phyloP scores from a whole-genome alignment of 2,888 invertebrate species.

The Diogma glabrata region DNA sequence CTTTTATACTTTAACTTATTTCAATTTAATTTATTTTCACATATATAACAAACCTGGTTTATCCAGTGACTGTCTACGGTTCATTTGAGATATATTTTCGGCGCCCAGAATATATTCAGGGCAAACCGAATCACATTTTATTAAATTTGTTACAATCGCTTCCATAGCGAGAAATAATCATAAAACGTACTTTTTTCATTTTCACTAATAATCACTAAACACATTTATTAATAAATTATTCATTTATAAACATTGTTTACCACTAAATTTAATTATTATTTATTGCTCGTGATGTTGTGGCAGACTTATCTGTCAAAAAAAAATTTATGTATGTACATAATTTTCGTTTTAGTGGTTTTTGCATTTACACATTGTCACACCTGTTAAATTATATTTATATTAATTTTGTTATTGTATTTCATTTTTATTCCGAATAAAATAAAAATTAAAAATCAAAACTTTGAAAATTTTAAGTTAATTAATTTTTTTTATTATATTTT shows the following conservation, averaged over 20 bases:
- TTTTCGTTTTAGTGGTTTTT: conserved; percentile 15
- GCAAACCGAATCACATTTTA: conserved; percentile 17
- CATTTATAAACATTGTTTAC: conserved; percentile 17
- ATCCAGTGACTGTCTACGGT: conserved; percentile 32
- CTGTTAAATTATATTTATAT: conserved; percentile 8
- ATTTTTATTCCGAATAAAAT: too few relatives aligned
- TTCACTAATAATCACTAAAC: conserved; percentile 11
- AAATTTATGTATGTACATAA: conserved; percentile 10
- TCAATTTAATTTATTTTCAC: too few relatives aligned
- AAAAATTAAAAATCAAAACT: too few relatives aligned
- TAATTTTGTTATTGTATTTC: neutral
- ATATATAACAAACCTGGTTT: conserved; percentile 26
- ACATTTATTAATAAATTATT: conserved; percentile 14
- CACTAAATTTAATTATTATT: conserved; percentile 17
- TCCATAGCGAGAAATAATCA: conserved; percentile 3
- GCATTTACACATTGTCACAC: conserved; percentile 12
- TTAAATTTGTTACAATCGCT: conserved; percentile 10
- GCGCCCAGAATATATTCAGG: conserved; percentile 17
- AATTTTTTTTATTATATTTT: too few relatives aligned
- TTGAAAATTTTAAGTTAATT: too few relatives aligned
- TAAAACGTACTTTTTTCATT: conserved; percentile 9
- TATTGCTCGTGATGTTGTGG: conserved; percentile 24
- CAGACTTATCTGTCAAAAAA: conserved; percentile 23
- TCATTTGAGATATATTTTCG: conserved; percentile 27
- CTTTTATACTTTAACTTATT: neutral